phyloP scores from a whole-genome alignment of 2,113 vertebrate species.

The Periophthalmodon schlosseri region DNA sequence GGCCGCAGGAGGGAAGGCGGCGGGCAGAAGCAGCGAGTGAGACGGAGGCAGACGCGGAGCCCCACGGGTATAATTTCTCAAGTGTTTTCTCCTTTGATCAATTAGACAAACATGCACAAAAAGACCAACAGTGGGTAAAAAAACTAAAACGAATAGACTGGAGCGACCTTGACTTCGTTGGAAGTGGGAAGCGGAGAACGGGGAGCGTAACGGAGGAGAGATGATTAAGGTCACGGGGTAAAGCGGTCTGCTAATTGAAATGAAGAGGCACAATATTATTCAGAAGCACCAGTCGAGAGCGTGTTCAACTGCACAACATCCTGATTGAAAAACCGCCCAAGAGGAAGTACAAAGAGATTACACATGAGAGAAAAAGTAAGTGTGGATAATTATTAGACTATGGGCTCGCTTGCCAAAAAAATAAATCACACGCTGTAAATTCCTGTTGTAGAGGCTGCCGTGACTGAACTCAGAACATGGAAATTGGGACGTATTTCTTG shows the following conservation, averaged over 20 bases:
- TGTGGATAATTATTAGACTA: conserved; percentile 1
- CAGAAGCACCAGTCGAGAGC: conserved; percentile 86
- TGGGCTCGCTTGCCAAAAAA: conserved; percentile 13
- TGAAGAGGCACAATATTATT: conserved; percentile 89
- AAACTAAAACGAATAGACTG: conserved; percentile 8
- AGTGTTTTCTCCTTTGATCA: conserved; percentile 64
- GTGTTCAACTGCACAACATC: conserved; percentile 84
- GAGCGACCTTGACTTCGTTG: conserved; percentile 57
- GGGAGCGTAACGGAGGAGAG: conserved; percentile 24
- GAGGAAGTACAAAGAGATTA: conserved; percentile 45
- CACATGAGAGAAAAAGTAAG: conserved; percentile 38
- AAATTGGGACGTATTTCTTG: conserved; percentile 25
- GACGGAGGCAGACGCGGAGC: conserved; percentile 32
- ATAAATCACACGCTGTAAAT: not conserved
- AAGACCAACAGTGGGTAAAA: conserved; percentile 20
- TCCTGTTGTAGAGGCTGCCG: not conserved
- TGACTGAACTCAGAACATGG: not conserved
- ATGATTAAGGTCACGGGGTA: conserved; percentile 66
- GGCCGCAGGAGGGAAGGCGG: conserved; percentile 59
- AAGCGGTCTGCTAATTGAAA: conserved; percentile 88
- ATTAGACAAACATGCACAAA: conserved; percentile 58
- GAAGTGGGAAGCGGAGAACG: conserved; percentile 14
- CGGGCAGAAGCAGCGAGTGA: conserved; percentile 39
- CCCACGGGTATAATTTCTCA: conserved; percentile 71
- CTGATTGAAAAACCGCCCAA: conserved; percentile 84